Evolutionary conservation across 2,888 invertebrate species (phyloP).

Genomic region (Platycnemis pennipes): DNA sequence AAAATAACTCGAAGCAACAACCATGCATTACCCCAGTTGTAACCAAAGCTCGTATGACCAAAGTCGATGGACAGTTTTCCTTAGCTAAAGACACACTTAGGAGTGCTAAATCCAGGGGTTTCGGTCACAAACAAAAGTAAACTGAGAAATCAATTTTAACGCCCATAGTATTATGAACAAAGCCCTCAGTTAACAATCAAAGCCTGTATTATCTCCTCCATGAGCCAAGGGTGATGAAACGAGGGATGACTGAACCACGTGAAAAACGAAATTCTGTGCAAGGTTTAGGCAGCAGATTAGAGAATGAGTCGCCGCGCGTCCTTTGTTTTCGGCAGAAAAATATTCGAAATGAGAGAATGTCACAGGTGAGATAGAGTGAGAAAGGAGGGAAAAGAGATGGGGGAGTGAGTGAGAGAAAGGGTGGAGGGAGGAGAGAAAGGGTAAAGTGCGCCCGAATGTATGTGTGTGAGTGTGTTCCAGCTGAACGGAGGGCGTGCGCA

Average conservation of each 20-base stretch:
- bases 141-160: too few species aligned
- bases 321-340: conserved; percentile 20
- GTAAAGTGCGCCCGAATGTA: neutral
- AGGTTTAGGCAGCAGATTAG: neutral
- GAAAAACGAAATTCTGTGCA: neutral
- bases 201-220: too few species aligned
- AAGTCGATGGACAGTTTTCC: too few species aligned
- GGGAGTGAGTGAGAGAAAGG: neutral
- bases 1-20: too few species aligned
- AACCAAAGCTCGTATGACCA: too few species aligned
- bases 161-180: too few species aligned
- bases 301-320: neutral
- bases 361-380: neutral
- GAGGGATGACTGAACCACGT: neutral
- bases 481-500: conserved; percentile 57
- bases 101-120: too few species aligned
- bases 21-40: too few species aligned
- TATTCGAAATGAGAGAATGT: neutral
- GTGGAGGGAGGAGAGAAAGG: conserved; percentile 47
- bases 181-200: too few species aligned
- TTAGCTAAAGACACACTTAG: too few species aligned
- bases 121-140: too few species aligned
- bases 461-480: conserved; percentile 54
- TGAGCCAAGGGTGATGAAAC: too few species aligned
- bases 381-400: neutral